Conservation (phyloP, 2,797 vertebrate species). For the Sebastes nivosus region DNA sequence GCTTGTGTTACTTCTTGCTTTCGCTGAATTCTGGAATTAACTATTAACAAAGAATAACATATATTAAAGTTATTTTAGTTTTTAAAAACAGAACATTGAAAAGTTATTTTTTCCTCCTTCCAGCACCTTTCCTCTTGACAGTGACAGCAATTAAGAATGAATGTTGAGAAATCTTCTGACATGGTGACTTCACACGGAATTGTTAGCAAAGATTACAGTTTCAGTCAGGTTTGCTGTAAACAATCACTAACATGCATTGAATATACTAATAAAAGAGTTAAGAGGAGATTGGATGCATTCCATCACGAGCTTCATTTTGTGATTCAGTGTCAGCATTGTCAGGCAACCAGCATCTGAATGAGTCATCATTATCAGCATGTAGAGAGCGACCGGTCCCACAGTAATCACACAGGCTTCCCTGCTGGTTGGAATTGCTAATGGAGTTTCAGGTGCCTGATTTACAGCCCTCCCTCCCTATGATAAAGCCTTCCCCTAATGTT, state of each 20-base stretch:
- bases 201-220: background rate
- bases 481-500: conserved; percentile 56
- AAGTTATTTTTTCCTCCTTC: too few relatives aligned
- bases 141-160: too few relatives aligned
- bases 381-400: conserved; percentile 36
- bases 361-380: conserved; percentile 58
- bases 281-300: conserved; percentile 2
- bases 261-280: background rate
- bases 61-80: too few relatives aligned
- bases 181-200: background rate
- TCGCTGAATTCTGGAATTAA: background rate
- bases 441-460: conserved; percentile 73
- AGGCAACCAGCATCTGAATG: conserved; percentile 32
- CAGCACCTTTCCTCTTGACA: too few relatives aligned
- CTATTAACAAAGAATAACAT: background rate
- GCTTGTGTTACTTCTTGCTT: too few relatives aligned
- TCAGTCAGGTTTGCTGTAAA: background rate
- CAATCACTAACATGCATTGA: background rate
- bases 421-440: conserved; percentile 65
- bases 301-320: conserved; percentile 11
- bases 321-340: conserved; percentile 23
- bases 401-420: conserved; percentile 60
- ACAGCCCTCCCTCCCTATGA: conserved; percentile 42
- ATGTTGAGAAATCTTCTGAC: too few relatives aligned
- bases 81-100: background rate